A percentile compares a stretch with the other conserved stretches of the same genome.
These are phyloP conservation scores for Rutpela maculata DNA, from an alignment of 2,888 invertebrate species.

Conservation along the genomic window DNA sequence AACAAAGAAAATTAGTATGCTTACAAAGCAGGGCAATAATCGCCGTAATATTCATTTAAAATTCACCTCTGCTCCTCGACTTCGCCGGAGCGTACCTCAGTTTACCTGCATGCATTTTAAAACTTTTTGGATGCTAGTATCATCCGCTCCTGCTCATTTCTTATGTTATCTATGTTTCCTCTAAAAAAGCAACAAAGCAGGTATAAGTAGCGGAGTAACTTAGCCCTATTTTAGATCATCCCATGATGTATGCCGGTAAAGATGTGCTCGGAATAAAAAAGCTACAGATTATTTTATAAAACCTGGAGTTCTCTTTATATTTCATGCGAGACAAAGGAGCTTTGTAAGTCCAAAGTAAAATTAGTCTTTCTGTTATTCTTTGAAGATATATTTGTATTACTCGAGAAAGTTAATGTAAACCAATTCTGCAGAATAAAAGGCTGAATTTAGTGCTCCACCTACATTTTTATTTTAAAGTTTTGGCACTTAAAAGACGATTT, in stretches of 20 bases:
- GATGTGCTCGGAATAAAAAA: slow-evolving; percentile 59
- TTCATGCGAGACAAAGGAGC: slow-evolving; percentile 45
- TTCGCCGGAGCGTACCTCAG: slow-evolving; percentile 55
- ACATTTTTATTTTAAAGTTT: neutral
- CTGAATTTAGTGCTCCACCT: neutral
- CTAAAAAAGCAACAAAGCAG: slow-evolving; percentile 38
- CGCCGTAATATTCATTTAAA: slow-evolving; percentile 61
- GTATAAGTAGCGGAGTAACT: slow-evolving; percentile 44
- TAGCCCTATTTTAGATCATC: slow-evolving; percentile 59
- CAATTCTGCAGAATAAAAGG: neutral
- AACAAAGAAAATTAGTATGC: slow-evolving; percentile 60
- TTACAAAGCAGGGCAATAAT: slow-evolving; percentile 60
- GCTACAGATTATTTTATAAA: slow-evolving; percentile 58
- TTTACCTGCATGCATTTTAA: slow-evolving; percentile 59
- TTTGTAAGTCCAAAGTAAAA: slow-evolving; percentile 43
- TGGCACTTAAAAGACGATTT: neutral
- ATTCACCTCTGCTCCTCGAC: slow-evolving; percentile 59
- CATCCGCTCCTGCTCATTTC: slow-evolving; percentile 33
- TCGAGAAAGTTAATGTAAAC: slow-evolving; percentile 35
- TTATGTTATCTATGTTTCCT: slow-evolving; percentile 45
- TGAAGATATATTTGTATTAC: slow-evolving; percentile 44
- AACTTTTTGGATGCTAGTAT: slow-evolving; percentile 43
- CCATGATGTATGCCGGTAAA: slow-evolving; percentile 56
- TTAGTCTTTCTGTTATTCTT: slow-evolving; percentile 41
- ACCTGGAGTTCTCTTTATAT: slow-evolving; percentile 56